These are phyloP conservation scores for Calidris pugnax DNA, from an alignment of 2,113 vertebrate genomes.

Conservation along the genomic window DNA sequence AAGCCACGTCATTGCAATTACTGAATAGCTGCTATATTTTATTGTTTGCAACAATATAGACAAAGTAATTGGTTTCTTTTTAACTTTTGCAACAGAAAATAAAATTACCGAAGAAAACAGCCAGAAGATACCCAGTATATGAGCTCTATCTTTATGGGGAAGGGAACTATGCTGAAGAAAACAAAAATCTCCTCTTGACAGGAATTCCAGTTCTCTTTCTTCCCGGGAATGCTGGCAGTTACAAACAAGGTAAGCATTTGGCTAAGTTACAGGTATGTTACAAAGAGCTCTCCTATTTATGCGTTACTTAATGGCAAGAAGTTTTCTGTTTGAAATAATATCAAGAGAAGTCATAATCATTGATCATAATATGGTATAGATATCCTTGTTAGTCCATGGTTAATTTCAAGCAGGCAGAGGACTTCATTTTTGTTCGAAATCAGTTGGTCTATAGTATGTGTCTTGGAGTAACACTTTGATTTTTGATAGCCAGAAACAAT, in stretches of 20 bases:
- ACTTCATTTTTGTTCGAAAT: background rate
- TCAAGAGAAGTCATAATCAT: too few relatives aligned
- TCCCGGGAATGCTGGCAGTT: constrained; percentile 96
- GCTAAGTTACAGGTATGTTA: background rate
- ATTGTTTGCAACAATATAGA: background rate
- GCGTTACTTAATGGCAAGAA: background rate
- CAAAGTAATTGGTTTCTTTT: background rate
- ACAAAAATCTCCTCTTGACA: constrained; percentile 83
- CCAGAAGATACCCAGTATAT: constrained; percentile 86
- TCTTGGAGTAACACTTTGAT: background rate
- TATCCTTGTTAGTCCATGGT: background rate
- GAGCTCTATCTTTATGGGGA: constrained; percentile 96
- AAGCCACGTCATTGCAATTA: background rate
- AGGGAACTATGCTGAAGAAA: constrained; percentile 88
- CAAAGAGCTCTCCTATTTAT: background rate
- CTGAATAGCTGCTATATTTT: background rate
- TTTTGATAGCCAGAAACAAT: background rate
- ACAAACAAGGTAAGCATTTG: constrained; percentile 88
- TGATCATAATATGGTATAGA: background rate
- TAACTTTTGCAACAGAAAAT: constrained; percentile 81
- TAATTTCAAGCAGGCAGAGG: background rate
- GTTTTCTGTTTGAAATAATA: background rate
- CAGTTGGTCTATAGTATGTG: background rate
- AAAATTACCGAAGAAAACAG: constrained; percentile 85
- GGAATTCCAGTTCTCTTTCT: constrained; percentile 97